Base-by-base conservation (phyloP, 2,888 invertebrate species). In the Tachina grossa region DNA sequence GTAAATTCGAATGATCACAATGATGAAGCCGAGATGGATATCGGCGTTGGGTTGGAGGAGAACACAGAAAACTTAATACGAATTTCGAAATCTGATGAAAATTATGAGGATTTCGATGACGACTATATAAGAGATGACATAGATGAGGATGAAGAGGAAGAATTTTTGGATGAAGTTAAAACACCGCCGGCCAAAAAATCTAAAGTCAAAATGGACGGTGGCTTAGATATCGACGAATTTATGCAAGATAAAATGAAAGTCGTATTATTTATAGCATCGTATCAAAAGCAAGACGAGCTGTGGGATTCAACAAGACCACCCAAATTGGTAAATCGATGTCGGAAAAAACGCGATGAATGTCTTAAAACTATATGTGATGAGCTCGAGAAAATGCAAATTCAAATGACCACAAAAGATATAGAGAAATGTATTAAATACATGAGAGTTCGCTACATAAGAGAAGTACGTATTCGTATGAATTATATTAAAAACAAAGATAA, bases 371-470 rank as follows among this genome's bases (percentile, higher is more conserved):
- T 85, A 68, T 85, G 85, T 49, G 66, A 85, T 19, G 85, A 83
- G 19, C 63, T 85, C 19, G 65, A 85, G 9, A 53, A 76, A 43
- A 41, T 61, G 22, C 72, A 83, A 39, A 61, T 83, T 2, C 76
- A 79, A 71, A 85, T 85, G 83, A 72, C 85, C 5, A 61, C 79
- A 68, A 75, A 83, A 63, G 85, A 85, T 63, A 76, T 68, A 1
- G 85, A 85, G n/a, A 85, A 85, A 68, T 85, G 85, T 68, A 85
- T 85, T 13, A 85, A 85, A 61, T 85, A 85, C 22, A 85, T 85
- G 85, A 71, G 85, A 55, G 85, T 85, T 14, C 85, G 85, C 1
- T 85, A 85, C 51, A 85, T 85, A 71, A 65, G 85, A 3, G 85
- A 85, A 65, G 85, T 85, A 16, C 85, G 85, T 8, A 85, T 85